phyloP scores from a whole-genome alignment of 1,140 invertebrate species.

The Penaeus chinensis region DNA sequence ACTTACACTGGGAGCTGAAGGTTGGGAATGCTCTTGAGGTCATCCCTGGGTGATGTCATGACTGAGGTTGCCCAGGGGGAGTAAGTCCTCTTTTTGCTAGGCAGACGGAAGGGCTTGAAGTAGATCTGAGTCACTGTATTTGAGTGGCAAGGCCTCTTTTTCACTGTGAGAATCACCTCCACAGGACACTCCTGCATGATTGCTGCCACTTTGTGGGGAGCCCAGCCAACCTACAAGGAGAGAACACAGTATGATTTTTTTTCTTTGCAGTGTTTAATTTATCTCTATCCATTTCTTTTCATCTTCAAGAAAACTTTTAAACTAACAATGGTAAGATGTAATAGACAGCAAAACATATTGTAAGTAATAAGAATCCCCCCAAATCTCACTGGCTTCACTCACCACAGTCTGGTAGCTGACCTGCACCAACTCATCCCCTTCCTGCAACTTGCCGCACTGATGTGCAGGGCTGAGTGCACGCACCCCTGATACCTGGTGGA shows the following conservation, averaged over 20 bases:
- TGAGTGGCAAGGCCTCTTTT: constrained; percentile 85
- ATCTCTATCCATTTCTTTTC: too few relatives aligned
- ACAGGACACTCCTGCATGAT: constrained; percentile 80
- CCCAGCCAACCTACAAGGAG: constrained; percentile 79
- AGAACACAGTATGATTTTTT: not conserved
- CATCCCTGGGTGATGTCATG: constrained; percentile 73
- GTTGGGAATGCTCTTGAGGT: constrained; percentile 57
- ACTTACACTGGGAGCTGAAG: constrained; percentile 41
- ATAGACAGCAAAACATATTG: too few relatives aligned
- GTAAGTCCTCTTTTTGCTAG: constrained; percentile 78
- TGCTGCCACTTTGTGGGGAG: constrained; percentile 82
- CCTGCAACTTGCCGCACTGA: constrained; percentile 88
- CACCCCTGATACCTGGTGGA: constrained; percentile 87
- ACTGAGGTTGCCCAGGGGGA: constrained; percentile 77
- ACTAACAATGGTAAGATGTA: too few relatives aligned
- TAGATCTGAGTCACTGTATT: constrained; percentile 82
- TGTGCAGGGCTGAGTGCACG: constrained; percentile 84
- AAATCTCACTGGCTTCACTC: constrained; percentile 64
- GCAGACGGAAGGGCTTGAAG: constrained; percentile 70
- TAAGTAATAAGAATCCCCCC: too few relatives aligned
- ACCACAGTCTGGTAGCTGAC: constrained; percentile 92
- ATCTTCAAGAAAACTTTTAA: not conserved
- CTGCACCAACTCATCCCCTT: constrained; percentile 93
- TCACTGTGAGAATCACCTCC: constrained; percentile 84
- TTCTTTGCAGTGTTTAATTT: too few relatives aligned